Percentiles rank a stretch among this genome's conserved stretches.
Evolutionary conservation across 2,797 vertebrate genomes (phyloP).

Genomic region (Bucorvus abyssinicus): DNA sequence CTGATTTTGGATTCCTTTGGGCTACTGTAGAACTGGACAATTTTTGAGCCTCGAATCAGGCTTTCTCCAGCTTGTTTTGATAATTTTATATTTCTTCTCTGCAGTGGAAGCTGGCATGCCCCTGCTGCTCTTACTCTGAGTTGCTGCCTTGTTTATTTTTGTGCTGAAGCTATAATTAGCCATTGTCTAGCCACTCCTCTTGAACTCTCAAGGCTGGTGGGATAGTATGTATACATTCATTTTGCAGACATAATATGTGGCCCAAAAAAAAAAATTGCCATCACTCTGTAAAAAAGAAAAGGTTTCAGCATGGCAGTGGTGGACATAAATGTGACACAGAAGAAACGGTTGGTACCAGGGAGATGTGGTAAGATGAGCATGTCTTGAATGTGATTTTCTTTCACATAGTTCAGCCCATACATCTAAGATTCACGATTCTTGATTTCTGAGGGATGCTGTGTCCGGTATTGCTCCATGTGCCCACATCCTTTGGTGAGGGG

Average conservation of each 20-base stretch:
- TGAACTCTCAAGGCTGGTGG: background rate
- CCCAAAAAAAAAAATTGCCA: background rate
- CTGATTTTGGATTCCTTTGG: background rate
- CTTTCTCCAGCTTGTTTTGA: background rate
- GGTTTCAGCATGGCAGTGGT: background rate
- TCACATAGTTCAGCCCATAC: background rate
- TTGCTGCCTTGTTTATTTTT: constrained; percentile 15
- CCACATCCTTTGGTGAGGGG: background rate
- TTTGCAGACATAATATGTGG: background rate
- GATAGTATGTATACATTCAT: background rate
- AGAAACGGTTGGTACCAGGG: background rate
- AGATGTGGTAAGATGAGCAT: background rate
- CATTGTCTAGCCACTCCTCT: background rate
- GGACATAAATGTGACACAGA: background rate
- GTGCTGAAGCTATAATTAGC: constrained; percentile 20
- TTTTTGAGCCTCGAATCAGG: background rate
- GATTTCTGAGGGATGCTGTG: background rate
- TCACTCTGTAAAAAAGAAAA: background rate
- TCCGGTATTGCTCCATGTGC: background rate
- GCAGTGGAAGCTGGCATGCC: background rate
- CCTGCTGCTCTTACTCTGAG: background rate
- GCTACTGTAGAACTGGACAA: rapidly evolving
- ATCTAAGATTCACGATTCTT: background rate
- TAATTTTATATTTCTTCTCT: background rate
- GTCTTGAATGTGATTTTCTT: background rate